These are phyloP conservation scores for Protobothrops mucrosquamatus DNA, from an alignment of 2,113 vertebrate species.

Conservation along the genomic window DNA sequence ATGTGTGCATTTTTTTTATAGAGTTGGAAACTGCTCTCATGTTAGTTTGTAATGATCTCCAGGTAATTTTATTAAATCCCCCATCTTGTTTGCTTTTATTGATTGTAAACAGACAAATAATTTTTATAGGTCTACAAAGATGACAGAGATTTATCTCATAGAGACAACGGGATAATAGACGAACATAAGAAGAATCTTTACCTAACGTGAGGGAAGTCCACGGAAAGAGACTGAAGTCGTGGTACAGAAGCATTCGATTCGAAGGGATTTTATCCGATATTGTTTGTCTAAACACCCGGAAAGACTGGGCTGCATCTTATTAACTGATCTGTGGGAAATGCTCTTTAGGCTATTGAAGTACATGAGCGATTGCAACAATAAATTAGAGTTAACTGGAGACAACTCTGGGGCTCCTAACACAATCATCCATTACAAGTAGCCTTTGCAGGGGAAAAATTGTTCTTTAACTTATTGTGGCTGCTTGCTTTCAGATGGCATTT, in stretches of 20 bases:
- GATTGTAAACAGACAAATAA: too few relatives aligned
- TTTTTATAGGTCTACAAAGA: too few relatives aligned
- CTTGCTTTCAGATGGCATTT: constrained; percentile 23
- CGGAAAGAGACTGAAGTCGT: too few relatives aligned
- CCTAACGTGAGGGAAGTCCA: too few relatives aligned
- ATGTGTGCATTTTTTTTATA: constrained; percentile 63
- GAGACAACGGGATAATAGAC: too few relatives aligned
- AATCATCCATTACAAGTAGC: constrained; percentile 32
- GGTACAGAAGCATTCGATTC: too few relatives aligned
- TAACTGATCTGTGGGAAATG: constrained; percentile 57
- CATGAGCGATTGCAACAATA: constrained; percentile 42
- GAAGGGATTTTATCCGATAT: too few relatives aligned
- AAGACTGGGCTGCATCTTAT: constrained; percentile 58
- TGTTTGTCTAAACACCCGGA: too few relatives aligned
- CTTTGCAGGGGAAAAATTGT: constrained; percentile 18
- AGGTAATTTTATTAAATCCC: constrained; percentile 72
- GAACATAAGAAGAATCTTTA: too few relatives aligned
- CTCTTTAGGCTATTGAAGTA: constrained; percentile 46
- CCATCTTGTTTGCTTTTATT: constrained; percentile 57
- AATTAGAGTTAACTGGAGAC: constrained; percentile 48
- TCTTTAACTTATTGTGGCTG: constrained; percentile 13
- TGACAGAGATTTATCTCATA: too few relatives aligned
- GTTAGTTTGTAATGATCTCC: constrained; percentile 64
- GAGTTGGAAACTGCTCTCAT: constrained; percentile 57
- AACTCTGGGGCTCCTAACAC: constrained; percentile 42